These are phyloP conservation scores for Hypercompe scribonia DNA, from an alignment of 2,888 invertebrate genomes.

Conservation along the genomic window DNA sequence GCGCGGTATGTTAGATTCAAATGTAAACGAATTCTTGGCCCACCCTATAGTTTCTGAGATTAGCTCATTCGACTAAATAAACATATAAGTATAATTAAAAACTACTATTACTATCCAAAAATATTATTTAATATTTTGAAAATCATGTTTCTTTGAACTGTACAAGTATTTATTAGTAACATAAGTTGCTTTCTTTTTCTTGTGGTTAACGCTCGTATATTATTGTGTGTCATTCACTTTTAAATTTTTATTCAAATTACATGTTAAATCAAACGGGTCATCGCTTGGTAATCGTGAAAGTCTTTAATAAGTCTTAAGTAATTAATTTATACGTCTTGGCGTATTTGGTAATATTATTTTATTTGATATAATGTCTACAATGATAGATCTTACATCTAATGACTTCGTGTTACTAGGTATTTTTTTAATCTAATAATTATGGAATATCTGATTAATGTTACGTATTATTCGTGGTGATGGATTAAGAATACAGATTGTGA, in stretches of 20 bases:
- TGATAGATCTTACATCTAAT: neutral
- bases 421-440: no score
- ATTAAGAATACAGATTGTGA: no score
- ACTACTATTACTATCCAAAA: neutral
- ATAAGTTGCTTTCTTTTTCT: neutral
- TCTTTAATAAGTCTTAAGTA: slow-evolving; percentile 13
- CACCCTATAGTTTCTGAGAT: no score
- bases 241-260: slow-evolving; percentile 1
- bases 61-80: no score
- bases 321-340: neutral
- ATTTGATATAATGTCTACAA: neutral
- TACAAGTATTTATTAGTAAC: neutral
- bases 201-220: neutral
- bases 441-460: no score
- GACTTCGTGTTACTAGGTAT: neutral
- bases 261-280: slow-evolving; percentile 11
- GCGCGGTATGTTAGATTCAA: no score
- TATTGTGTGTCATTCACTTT: neutral
- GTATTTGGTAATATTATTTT: neutral
- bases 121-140: neutral
- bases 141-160: neutral
- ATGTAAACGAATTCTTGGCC: no score
- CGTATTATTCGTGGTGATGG: no score
- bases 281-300: slow-evolving; percentile 7
- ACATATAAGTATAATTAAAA: no score